A percentile compares a stretch with the other conserved stretches of the same genome.
Conservation (phyloP, 2,113 vertebrate species). For the Rhinolophus sinicus region DNA sequence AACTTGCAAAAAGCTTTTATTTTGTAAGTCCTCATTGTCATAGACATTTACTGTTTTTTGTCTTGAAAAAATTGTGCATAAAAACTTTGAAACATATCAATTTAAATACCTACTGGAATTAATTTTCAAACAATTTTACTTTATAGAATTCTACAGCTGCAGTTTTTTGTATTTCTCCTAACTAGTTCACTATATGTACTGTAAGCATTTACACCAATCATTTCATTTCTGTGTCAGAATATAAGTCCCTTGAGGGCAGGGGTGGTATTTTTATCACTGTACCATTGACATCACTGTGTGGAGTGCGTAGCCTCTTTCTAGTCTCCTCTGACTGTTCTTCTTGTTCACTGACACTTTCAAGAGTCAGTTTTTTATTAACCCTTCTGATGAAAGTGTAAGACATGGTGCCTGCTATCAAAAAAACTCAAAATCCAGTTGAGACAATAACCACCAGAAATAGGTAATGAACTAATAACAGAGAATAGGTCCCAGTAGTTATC, state of each 20-base stretch:
- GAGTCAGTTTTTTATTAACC: background rate
- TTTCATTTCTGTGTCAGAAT: background rate
- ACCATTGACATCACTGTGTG: background rate
- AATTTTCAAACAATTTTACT: conserved; percentile 15
- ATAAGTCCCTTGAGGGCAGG: background rate
- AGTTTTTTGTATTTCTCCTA: background rate
- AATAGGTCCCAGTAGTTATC: background rate
- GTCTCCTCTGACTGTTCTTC: background rate
- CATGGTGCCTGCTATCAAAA: background rate
- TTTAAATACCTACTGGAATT: conserved; percentile 8
- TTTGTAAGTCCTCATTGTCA: background rate
- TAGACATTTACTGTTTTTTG: background rate
- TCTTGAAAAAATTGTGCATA: background rate
- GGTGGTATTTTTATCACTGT: background rate
- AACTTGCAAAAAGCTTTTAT: background rate
- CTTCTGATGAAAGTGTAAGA: background rate
- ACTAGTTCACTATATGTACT: background rate
- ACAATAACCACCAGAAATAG: background rate
- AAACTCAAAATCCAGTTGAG: background rate
- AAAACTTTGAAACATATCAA: conserved; percentile 2
- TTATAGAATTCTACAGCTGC: background rate
- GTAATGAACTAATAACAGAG: background rate
- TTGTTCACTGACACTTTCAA: background rate
- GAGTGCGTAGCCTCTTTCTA: background rate
- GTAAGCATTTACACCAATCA: background rate